Evolutionary conservation across 2,797 vertebrate genomes (phyloP).

Genomic region (Coracias cyanogaster): DNA sequence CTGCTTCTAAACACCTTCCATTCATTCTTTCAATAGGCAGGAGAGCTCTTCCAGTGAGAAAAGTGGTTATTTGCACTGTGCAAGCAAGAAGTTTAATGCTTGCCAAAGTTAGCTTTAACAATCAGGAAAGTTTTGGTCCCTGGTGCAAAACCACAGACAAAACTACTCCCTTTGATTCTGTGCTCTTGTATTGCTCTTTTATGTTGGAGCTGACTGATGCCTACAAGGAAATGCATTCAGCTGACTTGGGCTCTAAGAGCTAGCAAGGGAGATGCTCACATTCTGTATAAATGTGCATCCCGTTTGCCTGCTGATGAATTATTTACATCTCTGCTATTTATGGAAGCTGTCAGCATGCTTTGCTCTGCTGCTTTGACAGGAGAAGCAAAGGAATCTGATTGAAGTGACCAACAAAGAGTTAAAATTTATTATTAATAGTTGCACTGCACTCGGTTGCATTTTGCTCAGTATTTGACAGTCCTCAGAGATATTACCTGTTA

Average conservation of each 20-base stretch:
- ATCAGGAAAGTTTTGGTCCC: conserved; percentile 23
- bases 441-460: background rate
- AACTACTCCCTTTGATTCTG: conserved; percentile 45
- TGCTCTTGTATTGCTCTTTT: conserved; percentile 30
- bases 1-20: background rate
- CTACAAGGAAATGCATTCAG: conserved; percentile 33
- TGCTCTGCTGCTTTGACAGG: background rate
- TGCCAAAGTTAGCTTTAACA: conserved; percentile 3
- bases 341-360: conserved; percentile 36
- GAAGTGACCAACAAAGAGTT: conserved; percentile 21
- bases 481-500: conserved; percentile 18
- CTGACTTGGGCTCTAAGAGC: conserved; percentile 1
- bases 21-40: background rate
- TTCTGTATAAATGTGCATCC: conserved; percentile 18
- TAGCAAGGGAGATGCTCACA: conserved; percentile 17
- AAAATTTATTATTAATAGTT: background rate
- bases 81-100: background rate
- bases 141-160: background rate
- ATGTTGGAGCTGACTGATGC: conserved; percentile 25
- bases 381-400: background rate
- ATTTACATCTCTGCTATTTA: conserved; percentile 58
- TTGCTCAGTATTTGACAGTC: background rate
- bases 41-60: background rate
- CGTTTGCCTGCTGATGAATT: conserved; percentile 29
- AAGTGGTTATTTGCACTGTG: background rate